Evolutionary conservation across 1,140 invertebrate genomes (phyloP).

Genomic region (Philaenus spumarius): DNA sequence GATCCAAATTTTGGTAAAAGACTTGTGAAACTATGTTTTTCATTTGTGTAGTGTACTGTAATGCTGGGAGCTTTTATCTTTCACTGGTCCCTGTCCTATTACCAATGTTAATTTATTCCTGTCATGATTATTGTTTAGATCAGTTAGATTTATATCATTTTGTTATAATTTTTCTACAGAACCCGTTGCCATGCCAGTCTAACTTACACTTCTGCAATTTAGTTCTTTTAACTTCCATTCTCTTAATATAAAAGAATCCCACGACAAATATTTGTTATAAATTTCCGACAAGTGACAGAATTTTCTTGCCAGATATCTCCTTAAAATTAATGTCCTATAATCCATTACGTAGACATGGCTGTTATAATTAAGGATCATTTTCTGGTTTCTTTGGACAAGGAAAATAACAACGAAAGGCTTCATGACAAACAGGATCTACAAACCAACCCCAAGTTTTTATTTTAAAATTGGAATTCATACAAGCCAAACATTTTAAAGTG

Average conservation of each 20-base stretch:
- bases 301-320: too few species aligned
- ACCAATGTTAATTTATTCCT: neutral
- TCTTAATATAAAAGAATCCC: neutral
- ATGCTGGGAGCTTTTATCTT: neutral
- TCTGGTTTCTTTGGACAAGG: too few species aligned
- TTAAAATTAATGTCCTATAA: too few species aligned
- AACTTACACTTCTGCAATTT: neutral
- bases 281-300: neutral
- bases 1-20: too few species aligned
- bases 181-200: neutral
- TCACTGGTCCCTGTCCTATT: neutral
- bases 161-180: neutral
- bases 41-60: neutral
- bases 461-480: too few species aligned
- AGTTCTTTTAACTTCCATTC: neutral
- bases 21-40: too few species aligned
- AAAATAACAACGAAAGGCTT: too few species aligned
- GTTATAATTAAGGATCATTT: too few species aligned
- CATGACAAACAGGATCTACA: too few species aligned
- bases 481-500: too few species aligned
- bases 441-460: too few species aligned
- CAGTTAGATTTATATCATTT: neutral
- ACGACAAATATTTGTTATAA: conserved; percentile 5
- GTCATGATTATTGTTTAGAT: neutral
- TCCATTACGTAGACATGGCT: too few species aligned